Base-by-base conservation (phyloP, 2,888 invertebrate genomes). In the Chironomus riparius region DNA sequence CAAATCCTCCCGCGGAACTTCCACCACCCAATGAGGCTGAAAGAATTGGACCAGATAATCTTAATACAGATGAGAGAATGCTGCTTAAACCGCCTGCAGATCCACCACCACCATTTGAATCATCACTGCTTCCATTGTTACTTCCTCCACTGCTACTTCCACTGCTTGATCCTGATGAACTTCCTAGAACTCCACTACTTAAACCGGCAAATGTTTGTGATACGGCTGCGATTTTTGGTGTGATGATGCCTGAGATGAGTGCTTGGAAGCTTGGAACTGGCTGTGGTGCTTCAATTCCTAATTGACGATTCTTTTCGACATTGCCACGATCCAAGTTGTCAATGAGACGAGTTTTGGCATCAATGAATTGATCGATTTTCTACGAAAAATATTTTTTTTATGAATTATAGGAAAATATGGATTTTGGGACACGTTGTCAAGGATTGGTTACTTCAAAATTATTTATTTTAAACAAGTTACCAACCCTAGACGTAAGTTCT, bases 331-430 rank as follows among this genome's bases (percentile, higher is more conserved):
- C 93, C 81, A 93, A 83, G 71, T 88, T 87, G 76, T 88, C 86
- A 77, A 93, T 86, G 79, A 90, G 87, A 47, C 88, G 87, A 56
- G 92, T 93, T 85, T 93, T 93, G 72, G 92, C 88, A 81, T 93
- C 93, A 84, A 93, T 87, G 83, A 92, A 87, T 78, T 90, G 89
- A 85, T 93, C 92, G 86, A 93, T 87, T 90, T 93, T 93, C 93
- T 93, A 87, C 78, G 87, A 48, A 21, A 68, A 24, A 74, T 65
- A 18, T 47, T 38, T 62, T 28, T 62, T 62, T 73, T 13, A 38
- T 38, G 10, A 38, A 38, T 38, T 38, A 10, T 38, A 10, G 2
- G 38, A 10, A 38, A 4, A 38, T 7, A 4, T 4, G 10, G 38
- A 10, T 38, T 38, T 38, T 28, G 6, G 28, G 28, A 5, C 3